Base-by-base conservation (phyloP, 2,113 vertebrate genomes). In the Anolis carolinensis region DNA sequence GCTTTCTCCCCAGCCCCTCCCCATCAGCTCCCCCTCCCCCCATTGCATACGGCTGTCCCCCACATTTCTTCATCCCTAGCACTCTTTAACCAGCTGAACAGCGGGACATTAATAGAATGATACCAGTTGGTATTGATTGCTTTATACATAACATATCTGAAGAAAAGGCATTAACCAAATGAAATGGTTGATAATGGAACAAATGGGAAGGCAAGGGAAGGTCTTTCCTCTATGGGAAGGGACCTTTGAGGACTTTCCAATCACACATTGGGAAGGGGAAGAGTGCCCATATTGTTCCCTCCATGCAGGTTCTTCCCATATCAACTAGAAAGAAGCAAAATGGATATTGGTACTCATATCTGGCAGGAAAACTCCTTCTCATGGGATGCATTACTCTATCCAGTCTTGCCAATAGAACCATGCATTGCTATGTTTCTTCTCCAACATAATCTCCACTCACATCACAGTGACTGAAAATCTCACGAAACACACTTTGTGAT, bases 31-130 rank as follows among this genome's bases (percentile, higher is more conserved):
- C 71, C 55, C 34, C 52, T 25, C n/a, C 88, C 91, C 89, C 91
- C 80, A 0, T 78, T 90, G 59, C 83, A 74, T 86, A 93, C 67
- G 82, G 86, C 82, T 92, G 73, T 86, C 86, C 78, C 92, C 94
- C 84, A 13, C 13, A 1, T 88, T 86, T 73, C 65, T 88, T 86
- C 70, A 75, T 87, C 44, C 21, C 0, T 90, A 91, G 87, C 93
- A 94, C 93, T 95, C 92, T 93, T 94, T 95, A 93, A 94, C 91
- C 90, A 89, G 91, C 89, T 94, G 87, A 73, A 81, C 92, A 92
- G 93, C 94, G 89, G 88, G 93, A 88, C 36, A 52, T 92, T 93
- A 88, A 86, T 79, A 88, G 90, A 94, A 83, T 90, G 88, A 87
- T 67, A 76, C 90, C 88, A 87, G 91, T 87, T 90, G 91, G 90